Conservation (phyloP, 2,797 vertebrate species). For the Holocentrus rufus region DNA sequence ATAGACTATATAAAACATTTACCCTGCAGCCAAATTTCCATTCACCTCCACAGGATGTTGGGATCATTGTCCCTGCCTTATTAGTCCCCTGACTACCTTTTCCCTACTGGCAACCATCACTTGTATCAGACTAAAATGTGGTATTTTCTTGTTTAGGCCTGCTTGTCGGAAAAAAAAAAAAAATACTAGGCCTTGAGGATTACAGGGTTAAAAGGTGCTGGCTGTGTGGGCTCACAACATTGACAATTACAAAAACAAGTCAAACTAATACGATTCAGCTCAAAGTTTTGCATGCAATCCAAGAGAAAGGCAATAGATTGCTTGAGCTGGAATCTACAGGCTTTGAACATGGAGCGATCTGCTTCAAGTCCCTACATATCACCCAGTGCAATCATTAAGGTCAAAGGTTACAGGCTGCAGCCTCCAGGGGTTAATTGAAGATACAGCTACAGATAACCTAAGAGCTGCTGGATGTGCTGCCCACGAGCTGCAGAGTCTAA, state of each 20-base stretch:
- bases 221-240: constrained; percentile 2
- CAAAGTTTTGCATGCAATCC: constrained; percentile 3
- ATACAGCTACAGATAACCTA: not conserved
- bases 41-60: too few relatives aligned
- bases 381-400: constrained; percentile 10
- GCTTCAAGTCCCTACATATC: not conserved
- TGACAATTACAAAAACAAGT: constrained; percentile 11
- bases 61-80: too few relatives aligned
- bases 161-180: not conserved
- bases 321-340: constrained; percentile 3
- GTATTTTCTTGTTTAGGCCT: not conserved
- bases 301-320: constrained; percentile 13
- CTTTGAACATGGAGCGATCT: constrained; percentile 9
- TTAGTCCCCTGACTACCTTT: not conserved
- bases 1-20: too few relatives aligned
- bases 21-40: too few relatives aligned
- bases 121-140: not conserved
- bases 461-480: constrained; percentile 4
- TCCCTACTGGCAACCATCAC: not conserved
- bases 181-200: not conserved
- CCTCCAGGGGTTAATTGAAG: not conserved
- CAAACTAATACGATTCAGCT: constrained; percentile 6
- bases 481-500: not conserved
- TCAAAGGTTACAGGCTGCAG: constrained; percentile 14
- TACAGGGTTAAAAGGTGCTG: constrained; percentile 18